Evolutionary conservation across 1,140 invertebrate species (phyloP), one percentile per base, ranked within the genome.

Genomic region (Orussus abietinus): DNA sequence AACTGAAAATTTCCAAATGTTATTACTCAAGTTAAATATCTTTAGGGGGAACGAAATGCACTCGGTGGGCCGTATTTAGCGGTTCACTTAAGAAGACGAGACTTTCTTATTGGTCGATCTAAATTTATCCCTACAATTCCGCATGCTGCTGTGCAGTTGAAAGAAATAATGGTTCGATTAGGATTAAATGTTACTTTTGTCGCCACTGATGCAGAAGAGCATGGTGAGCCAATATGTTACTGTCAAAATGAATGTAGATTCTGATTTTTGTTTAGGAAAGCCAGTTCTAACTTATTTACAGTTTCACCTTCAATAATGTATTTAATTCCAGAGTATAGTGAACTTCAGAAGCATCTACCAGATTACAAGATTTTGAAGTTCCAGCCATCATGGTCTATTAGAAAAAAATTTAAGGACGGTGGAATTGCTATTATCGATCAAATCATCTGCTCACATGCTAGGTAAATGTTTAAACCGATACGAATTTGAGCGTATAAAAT

Each of bases 401-500:
- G 71, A 39, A 53, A 66, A 5, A 66, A 77, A 51, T 82, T 82
- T 39, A 83, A 81, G 66, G 91, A 95, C 70, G 96, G 94, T 12
- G 90, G 88, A 10, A 66, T 92, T 25, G 93, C 95, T 2, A 94
- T 98, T 46, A 84, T 98, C 40, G 95, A 98, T 69, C 96, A 98
- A 76, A 91, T 96, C 54, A 88, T 98, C 49, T 95, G 91, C 75
- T 85, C 93, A 0, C 81, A 89, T 72, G 84, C 90, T 4, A 78
- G 80, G 77, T 85, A 65, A 49, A 25, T 49, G 22, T 41, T 19
- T 51, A 38, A 28, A 25, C n/a, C n/a, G n/a, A n/a, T n/a, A n/a
- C n/a, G n/a, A n/a, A n/a, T n/a, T n/a, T n/a, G n/a, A n/a, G n/a
- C n/a, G n/a, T 34, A 36, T 34, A 6, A 21, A 45, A 7, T n/a